Percentiles rank a stretch among this genome's conserved stretches.
phyloP scores from a whole-genome alignment of 2,797 vertebrate species.

The Macroramphosus scolopax region DNA sequence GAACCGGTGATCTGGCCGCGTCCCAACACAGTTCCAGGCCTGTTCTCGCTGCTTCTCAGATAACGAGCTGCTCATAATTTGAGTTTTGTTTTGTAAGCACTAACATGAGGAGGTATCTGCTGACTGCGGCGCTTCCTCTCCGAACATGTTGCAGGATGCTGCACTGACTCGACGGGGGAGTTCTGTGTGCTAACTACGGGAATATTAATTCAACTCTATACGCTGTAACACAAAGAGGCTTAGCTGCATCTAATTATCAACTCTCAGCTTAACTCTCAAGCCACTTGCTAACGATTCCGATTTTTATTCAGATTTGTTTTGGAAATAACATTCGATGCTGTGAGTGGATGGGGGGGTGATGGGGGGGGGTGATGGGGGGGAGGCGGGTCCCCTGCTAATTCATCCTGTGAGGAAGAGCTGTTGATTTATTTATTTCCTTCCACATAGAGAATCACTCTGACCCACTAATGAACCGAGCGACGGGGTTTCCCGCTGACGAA shows the following conservation, averaged over 20 bases:
- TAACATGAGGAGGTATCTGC: slow-evolving; percentile 21
- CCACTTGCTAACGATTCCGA: slow-evolving; percentile 19
- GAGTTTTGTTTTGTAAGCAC: slow-evolving; percentile 16
- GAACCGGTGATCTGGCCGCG: background rate
- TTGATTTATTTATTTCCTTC: slow-evolving; percentile 17
- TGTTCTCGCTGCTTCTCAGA: slow-evolving; percentile 14
- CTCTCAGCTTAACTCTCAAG: slow-evolving; percentile 42
- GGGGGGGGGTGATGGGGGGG: background rate
- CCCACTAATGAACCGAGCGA: background rate
- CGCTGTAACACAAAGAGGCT: slow-evolving; percentile 43
- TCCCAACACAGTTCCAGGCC: slow-evolving; percentile 15
- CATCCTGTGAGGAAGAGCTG: background rate
- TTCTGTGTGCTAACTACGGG: slow-evolving; percentile 57
- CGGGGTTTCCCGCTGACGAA: background rate
- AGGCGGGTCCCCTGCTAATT: background rate
- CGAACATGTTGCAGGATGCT: slow-evolving; percentile 29
- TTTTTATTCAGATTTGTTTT: slow-evolving; percentile 19
- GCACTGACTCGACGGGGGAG: slow-evolving; percentile 57
- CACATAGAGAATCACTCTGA: background rate
- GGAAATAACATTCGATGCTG: slow-evolving; percentile 14
- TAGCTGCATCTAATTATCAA: slow-evolving; percentile 55
- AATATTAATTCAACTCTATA: slow-evolving; percentile 68
- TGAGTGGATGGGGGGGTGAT: slow-evolving; percentile 8
- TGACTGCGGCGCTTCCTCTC: slow-evolving; percentile 29
- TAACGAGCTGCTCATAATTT: slow-evolving; percentile 20